phyloP scores from a whole-genome alignment of 2,113 vertebrate genomes.

The Phyllostomus discolor region DNA sequence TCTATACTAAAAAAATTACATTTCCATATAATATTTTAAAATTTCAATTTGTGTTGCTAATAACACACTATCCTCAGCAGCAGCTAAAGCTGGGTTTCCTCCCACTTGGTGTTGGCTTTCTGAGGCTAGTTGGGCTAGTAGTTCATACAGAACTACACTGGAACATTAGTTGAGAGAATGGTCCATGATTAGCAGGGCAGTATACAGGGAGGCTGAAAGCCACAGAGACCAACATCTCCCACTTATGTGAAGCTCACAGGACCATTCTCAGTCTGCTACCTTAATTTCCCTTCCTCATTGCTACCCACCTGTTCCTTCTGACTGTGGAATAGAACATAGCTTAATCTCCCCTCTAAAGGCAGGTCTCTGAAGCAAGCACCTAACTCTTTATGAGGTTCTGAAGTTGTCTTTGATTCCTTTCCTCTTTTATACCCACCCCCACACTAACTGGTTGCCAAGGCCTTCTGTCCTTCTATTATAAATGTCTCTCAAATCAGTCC shows the following conservation, averaged over 20 bases:
- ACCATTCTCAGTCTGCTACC: neutral
- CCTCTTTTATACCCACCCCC: neutral
- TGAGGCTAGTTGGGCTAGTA: neutral
- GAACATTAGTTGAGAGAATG: neutral
- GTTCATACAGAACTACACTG: neutral
- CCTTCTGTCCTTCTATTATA: neutral
- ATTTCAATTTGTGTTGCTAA: neutral
- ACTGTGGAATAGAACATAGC: slow-evolving; percentile 56
- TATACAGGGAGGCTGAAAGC: neutral
- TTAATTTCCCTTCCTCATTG: slow-evolving; percentile 4
- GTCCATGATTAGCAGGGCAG: neutral
- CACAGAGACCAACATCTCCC: neutral
- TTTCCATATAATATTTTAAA: neutral
- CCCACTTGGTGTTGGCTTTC: neutral
- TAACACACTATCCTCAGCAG: neutral
- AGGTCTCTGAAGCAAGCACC: slow-evolving; percentile 66
- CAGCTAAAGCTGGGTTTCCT: neutral
- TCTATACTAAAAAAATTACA: neutral
- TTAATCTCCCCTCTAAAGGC: neutral
- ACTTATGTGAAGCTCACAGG: neutral
- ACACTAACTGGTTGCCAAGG: neutral
- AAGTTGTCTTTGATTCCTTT: neutral
- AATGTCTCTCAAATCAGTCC: neutral
- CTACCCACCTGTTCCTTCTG: slow-evolving; percentile 66
- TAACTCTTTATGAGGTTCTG: neutral